Evolutionary conservation across 2,797 vertebrate genomes (phyloP), one percentile per base, ranked within the genome.

Genomic region (Malacoctenus gilli): DNA sequence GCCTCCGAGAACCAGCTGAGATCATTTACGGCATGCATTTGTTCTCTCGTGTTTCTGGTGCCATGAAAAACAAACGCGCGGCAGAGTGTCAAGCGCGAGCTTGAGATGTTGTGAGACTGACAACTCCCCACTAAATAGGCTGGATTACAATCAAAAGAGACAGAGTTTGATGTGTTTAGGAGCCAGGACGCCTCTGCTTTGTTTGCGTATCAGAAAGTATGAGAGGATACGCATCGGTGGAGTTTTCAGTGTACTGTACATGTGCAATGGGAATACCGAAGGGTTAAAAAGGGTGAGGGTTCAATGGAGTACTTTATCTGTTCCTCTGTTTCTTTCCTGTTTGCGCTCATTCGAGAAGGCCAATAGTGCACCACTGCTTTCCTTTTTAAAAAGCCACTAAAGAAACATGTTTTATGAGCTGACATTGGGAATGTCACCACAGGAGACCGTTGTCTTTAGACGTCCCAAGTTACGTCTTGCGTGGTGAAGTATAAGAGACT

Each of bases 11-110:
- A 60, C 70, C 35, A 40, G 49, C 37, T 13, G 8, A 31, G 31
- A 64, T 72, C 0, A 43, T 42, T 52, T 11, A 47, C 62, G 43
- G 37, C 8, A 2, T 22, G 5, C 11, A 49, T 38, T 14, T 56
- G 10, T 40, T 36, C 8, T 35, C 36, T 68, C 34, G 18, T 37
- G 19, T n/a, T n/a, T 59, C n/a, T 61, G 39, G 14, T 15, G 71
- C 14, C 21, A 3, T 12, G 5, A 41, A 41, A 40, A 59, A 60
- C 14, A 57, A 48, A 59, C n/a, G 19, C 1, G 5, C 3, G 14
- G 48, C 2, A 31, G 22, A 15, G 5, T 49, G 43, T 44, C 43
- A 52, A 39, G 51, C 36, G 18, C 36, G 34, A 0, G 0, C 38
- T 13, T 5, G 11, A 39, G n/a, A n/a, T n/a, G n/a, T n/a, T n/a